Conservation (phyloP, 1,140 invertebrate genomes). For the Hydropsyche tenuis region DNA sequence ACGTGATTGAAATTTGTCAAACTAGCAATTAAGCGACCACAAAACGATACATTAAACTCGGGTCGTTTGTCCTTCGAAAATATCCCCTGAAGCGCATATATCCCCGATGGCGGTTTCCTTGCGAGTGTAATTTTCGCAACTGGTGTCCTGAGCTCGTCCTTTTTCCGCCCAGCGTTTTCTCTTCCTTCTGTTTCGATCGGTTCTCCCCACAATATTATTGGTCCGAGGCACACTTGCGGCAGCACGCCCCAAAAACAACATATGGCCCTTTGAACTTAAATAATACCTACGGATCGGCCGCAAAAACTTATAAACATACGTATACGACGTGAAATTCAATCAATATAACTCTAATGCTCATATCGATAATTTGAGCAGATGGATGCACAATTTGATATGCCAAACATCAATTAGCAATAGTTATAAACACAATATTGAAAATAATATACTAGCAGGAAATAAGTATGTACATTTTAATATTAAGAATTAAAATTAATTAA, state of each 20-base stretch:
- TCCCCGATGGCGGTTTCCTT: constrained; percentile 17
- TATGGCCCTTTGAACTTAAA: constrained; percentile 38
- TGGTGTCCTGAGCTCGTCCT: neutral
- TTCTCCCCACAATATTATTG: constrained; percentile 8
- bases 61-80: neutral
- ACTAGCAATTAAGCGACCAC: constrained; percentile 12
- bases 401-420: neutral
- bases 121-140: constrained; percentile 38
- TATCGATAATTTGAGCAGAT: constrained; percentile 10
- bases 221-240: constrained; percentile 37
- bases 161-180: neutral
- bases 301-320: constrained; percentile 18
- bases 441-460: too few relatives aligned
- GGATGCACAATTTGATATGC: neutral
- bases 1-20: constrained; percentile 23
- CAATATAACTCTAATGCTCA: constrained; percentile 13
- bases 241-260: constrained; percentile 38
- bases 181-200: constrained; percentile 32
- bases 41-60: neutral
- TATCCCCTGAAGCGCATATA: constrained; percentile 14
- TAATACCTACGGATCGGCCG: constrained; percentile 19
- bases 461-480: too few relatives aligned
- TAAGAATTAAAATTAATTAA: too few relatives aligned
- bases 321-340: constrained; percentile 1
- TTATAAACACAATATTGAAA: too few relatives aligned